Evolutionary conservation across 2,888 invertebrate genomes (phyloP), one percentile per base, ranked within the genome.

Genomic region (Apodemia zela): DNA sequence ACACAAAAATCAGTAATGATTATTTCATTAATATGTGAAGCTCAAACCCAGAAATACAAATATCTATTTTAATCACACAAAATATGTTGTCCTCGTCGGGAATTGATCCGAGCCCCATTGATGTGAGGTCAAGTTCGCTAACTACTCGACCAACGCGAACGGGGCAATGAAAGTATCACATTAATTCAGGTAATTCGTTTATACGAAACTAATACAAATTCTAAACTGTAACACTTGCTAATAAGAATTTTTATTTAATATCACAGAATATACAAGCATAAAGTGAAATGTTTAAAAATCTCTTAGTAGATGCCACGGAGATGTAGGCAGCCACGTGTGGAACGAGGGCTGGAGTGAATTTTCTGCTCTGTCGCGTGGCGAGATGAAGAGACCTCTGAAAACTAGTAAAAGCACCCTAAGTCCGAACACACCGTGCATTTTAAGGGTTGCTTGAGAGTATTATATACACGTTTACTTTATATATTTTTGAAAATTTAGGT

Each of bases 321-420:
- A 67, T 67, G 72, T 73, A 75, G 73, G 75, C 78, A 82, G 75
- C 75, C 78, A 79, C 75, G 81, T 81, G 80, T 80, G 80, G 81
- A 80, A 82, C 77, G 82, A 80, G 82, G 82, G 82, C 77, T 75
- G 77, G 73, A 80, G 80, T 81, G 75, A 84, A 87, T 88, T 89
- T 87, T 81, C 85, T 79, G 87, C 81, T 80, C 77, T 80, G 83
- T 72, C 78, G 85, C 83, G 75, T 77, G 68, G 69, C 75, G 73
- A 82, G 83, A 87, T 87, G 82, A 79, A 80, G 77, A 78, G 74
- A 77, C 76, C 78, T 76, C 72, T 69, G 73, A 79, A 79, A 84
- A 82, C 78, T 80, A 81, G 77, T 76, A 67, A 69, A 68, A 67
- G 69, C 66, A 63, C 60, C 47, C 67, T 67, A 66, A 69, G 67